Conservation (phyloP, 2,888 invertebrate genomes). For the Lacanobia oleracea region DNA sequence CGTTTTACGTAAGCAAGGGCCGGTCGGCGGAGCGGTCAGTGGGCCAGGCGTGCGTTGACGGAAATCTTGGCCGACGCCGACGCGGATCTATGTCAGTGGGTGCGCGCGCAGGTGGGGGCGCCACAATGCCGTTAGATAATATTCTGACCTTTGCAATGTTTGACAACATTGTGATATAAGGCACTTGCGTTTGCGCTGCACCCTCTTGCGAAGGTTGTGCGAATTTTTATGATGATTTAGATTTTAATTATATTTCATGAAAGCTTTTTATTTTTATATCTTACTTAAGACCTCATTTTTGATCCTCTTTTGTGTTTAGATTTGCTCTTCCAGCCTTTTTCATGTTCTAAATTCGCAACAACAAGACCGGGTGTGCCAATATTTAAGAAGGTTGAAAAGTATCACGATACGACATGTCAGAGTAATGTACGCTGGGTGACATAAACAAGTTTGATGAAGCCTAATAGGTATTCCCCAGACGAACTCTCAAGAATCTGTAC, state of each 20-base stretch:
- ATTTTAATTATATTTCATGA: not conserved
- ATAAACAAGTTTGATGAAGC: not conserved
- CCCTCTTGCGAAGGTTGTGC: not conserved
- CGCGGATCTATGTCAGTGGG: constrained; percentile 80
- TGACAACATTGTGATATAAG: constrained; percentile 60
- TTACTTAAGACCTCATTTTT: not conserved
- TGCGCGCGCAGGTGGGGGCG: constrained; percentile 63
- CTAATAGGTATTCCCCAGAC: not conserved
- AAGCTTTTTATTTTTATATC: not conserved
- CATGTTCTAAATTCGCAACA: not conserved
- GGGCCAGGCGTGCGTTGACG: constrained; percentile 71
- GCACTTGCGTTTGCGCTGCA: constrained; percentile 12
- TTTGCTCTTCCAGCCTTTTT: not conserved
- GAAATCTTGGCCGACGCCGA: constrained; percentile 65
- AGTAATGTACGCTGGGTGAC: no score
- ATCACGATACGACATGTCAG: no score
- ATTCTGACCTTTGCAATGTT: constrained; percentile 81
- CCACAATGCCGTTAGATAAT: constrained; percentile 82
- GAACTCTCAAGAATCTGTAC: not conserved
- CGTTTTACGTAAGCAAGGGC: constrained; percentile 78
- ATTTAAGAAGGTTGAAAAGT: no score
- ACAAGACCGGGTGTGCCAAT: not conserved
- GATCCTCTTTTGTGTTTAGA: not conserved
- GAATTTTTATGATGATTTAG: not conserved
- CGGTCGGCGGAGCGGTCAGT: constrained; percentile 76